A percentile compares a stretch with the other conserved stretches of the same genome.
These are phyloP conservation scores for Lutjanus campechanus DNA, from an alignment of 2,797 vertebrate genomes.

Conservation along the genomic window DNA sequence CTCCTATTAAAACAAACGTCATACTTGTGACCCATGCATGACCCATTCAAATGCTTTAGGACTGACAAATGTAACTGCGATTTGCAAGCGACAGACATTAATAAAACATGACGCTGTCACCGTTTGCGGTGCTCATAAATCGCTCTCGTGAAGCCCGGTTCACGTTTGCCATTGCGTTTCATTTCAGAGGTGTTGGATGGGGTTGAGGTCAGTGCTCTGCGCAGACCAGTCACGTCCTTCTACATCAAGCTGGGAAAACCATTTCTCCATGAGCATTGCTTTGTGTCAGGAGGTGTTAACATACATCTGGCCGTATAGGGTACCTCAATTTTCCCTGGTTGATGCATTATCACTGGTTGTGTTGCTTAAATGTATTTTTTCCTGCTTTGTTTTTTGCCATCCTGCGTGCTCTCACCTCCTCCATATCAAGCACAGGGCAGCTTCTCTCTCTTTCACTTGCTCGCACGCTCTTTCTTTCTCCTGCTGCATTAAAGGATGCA, in stretches of 20 bases:
- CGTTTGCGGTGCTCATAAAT: neutral
- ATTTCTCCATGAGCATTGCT: neutral
- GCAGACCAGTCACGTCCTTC: neutral
- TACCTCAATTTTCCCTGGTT: conserved; percentile 16
- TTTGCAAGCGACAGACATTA: neutral
- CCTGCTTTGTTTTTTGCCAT: conserved; percentile 28
- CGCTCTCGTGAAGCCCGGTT: neutral
- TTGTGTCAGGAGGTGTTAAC: neutral
- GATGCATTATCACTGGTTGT: conserved; percentile 16
- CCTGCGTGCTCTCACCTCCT: conserved; percentile 50
- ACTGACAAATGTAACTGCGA: neutral
- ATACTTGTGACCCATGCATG: neutral
- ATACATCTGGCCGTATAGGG: neutral
- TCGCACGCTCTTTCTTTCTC: conserved; percentile 62
- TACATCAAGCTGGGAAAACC: neutral
- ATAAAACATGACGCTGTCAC: neutral
- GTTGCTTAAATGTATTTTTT: conserved; percentile 19
- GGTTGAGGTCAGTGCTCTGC: neutral
- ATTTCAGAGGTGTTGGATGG: neutral
- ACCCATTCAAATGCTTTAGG: neutral
- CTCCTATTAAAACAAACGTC: neutral
- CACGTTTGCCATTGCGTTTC: neutral
- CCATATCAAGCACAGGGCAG: conserved; percentile 45
- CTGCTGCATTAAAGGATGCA: conserved; percentile 82
- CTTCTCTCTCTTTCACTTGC: conserved; percentile 18